A percentile compares a stretch with the other conserved stretches of the same genome.
These are phyloP conservation scores for Lophura swinhoii DNA, from an alignment of 2,797 vertebrate genomes.

Conservation along the genomic window DNA sequence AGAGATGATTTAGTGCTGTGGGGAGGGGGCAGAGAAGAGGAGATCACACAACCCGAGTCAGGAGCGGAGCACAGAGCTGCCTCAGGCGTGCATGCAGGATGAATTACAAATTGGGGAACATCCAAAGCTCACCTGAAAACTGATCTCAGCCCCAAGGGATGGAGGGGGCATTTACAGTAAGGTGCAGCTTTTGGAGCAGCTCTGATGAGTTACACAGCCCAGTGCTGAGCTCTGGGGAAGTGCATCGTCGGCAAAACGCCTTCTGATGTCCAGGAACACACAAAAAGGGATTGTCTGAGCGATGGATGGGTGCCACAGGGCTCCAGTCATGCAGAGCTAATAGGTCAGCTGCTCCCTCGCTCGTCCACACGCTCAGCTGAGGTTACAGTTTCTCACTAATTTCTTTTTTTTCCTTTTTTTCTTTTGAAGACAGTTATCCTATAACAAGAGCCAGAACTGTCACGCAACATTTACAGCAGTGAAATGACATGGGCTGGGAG, in stretches of 20 bases:
- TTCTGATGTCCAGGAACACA: not conserved
- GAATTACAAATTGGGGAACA: not conserved
- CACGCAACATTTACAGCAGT: conserved; percentile 79
- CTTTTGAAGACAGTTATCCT: not conserved
- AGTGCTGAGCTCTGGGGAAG: conserved; percentile 21
- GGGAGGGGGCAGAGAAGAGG: not conserved
- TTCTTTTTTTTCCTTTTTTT: not conserved
- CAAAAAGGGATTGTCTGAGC: conserved; percentile 6
- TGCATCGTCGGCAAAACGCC: conserved; percentile 19
- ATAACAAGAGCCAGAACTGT: conserved; percentile 38
- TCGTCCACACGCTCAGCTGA: conserved; percentile 40
- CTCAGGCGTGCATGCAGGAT: not conserved
- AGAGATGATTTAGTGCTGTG: not conserved
- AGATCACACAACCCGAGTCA: not conserved
- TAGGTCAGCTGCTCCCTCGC: conserved; percentile 60
- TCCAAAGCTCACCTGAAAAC: conserved; percentile 48
- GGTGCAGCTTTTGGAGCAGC: not conserved
- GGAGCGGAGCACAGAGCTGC: not conserved
- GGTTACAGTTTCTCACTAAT: conserved; percentile 55
- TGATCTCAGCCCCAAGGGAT: conserved; percentile 14
- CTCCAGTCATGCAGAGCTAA: conserved; percentile 75
- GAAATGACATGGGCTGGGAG: conserved; percentile 20
- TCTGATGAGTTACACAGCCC: not conserved
- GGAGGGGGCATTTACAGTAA: conserved; percentile 1
- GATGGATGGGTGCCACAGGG: conserved; percentile 25